These are phyloP conservation scores for Ophion ventricosus DNA, from an alignment of 2,888 invertebrate genomes.

Conservation along the genomic window DNA sequence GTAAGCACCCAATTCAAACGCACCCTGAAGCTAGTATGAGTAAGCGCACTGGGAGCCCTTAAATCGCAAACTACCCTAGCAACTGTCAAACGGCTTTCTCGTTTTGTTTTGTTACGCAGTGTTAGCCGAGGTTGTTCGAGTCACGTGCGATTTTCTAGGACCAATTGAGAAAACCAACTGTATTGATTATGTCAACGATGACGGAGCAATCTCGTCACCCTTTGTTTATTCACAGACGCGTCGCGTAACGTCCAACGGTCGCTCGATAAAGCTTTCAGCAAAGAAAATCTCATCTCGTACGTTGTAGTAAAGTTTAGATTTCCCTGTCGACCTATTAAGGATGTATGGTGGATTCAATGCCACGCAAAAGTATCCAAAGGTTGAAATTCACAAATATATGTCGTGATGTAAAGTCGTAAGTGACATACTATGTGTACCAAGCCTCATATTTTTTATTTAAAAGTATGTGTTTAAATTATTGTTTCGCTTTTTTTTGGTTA, in stretches of 20 bases:
- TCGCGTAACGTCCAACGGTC: neutral
- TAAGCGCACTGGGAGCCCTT: neutral
- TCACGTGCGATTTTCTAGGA: neutral
- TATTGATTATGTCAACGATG: slow-evolving; percentile 10
- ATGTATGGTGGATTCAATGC: neutral
- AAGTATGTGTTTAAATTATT: neutral
- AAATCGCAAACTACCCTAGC: neutral
- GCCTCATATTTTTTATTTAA: neutral
- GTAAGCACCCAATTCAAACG: no score
- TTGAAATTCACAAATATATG: neutral
- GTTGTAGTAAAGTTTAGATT: neutral
- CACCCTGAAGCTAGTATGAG: neutral
- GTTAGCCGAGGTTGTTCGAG: neutral
- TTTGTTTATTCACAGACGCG: slow-evolving; percentile 1
- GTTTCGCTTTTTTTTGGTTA: no score
- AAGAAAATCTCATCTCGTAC: neutral
- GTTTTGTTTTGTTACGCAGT: no score
- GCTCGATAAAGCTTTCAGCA: neutral
- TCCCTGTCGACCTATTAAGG: neutral
- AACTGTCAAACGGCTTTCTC: neutral
- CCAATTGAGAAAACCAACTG: neutral
- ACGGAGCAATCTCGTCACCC: neutral
- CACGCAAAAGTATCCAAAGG: neutral
- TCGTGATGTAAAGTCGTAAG: neutral
- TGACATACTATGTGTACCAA: neutral